These are phyloP conservation scores for Bubo blakistoni DNA, from an alignment of 2,113 vertebrate species.

Conservation along the genomic window DNA sequence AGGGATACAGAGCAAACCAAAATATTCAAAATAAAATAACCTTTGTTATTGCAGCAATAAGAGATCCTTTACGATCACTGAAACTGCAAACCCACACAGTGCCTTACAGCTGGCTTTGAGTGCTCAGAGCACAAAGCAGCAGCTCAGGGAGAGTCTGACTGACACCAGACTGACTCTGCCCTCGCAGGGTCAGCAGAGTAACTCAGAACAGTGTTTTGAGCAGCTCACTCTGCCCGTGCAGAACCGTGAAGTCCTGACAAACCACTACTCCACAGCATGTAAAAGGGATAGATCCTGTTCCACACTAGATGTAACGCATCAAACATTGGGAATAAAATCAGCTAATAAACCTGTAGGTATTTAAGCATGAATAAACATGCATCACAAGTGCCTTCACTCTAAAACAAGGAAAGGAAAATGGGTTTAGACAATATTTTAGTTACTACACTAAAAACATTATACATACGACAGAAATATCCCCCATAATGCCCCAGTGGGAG, in stretches of 20 bases:
- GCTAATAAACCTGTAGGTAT: neutral
- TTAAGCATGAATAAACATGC: neutral
- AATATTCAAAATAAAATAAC: neutral
- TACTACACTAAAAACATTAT: neutral
- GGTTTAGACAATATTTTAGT: neutral
- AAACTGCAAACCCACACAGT: neutral
- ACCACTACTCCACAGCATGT: neutral
- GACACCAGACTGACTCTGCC: neutral
- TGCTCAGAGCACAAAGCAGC: neutral
- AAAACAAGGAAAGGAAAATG: neutral
- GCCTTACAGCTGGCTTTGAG: neutral
- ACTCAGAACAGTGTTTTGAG: neutral
- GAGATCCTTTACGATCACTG: neutral
- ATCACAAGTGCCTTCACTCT: neutral
- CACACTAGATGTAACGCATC: neutral
- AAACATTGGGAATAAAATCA: neutral
- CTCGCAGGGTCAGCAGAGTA: neutral
- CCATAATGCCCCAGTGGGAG: neutral
- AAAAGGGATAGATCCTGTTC: neutral
- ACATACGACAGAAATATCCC: neutral
- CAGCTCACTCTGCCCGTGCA: neutral
- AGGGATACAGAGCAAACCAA: neutral
- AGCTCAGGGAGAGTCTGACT: neutral
- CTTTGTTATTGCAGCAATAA: neutral
- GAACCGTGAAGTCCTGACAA: neutral